phyloP scores from a whole-genome alignment of 1,140 invertebrate species.

The Trichonephila inaurata region DNA sequence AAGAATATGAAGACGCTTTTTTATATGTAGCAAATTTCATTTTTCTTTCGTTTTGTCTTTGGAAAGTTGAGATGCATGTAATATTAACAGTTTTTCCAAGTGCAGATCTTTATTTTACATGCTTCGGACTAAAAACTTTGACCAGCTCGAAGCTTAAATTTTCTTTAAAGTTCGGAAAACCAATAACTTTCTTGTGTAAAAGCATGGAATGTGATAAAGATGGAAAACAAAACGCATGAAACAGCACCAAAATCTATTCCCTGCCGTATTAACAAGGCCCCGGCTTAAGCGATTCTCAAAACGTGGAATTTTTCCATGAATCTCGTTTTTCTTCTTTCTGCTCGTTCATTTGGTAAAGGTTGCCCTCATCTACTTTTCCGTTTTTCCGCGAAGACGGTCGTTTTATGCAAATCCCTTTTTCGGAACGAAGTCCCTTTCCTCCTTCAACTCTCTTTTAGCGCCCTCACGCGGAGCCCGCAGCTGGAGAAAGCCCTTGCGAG shows the following conservation, averaged over 20 bases:
- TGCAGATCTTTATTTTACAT: too few species aligned
- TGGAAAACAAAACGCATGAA: neutral
- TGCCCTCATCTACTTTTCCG: conserved; percentile 24
- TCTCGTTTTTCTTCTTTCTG: conserved; percentile 14
- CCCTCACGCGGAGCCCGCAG: conserved; percentile 17
- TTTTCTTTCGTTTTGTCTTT: too few species aligned
- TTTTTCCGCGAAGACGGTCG: conserved; percentile 10
- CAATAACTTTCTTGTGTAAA: too few species aligned
- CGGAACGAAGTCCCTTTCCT: conserved; percentile 26
- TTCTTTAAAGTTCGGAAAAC: too few species aligned
- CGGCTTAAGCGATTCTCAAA: neutral
- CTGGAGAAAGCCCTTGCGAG: conserved; percentile 8
- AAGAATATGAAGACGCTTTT: too few species aligned
- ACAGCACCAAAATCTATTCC: neutral
- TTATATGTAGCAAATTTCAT: too few species aligned
- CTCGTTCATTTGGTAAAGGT: conserved; percentile 21
- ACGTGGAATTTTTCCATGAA: neutral
- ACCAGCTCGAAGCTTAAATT: too few species aligned
- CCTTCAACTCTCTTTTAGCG: conserved; percentile 19
- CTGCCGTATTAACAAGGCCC: neutral
- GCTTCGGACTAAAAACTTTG: too few species aligned
- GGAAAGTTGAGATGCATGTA: too few species aligned
- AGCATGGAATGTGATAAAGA: too few species aligned
- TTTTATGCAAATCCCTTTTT: conserved; percentile 29
- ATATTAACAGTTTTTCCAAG: too few species aligned